phyloP scores from a whole-genome alignment of 1,140 invertebrate genomes.

The Aplysia californica region DNA sequence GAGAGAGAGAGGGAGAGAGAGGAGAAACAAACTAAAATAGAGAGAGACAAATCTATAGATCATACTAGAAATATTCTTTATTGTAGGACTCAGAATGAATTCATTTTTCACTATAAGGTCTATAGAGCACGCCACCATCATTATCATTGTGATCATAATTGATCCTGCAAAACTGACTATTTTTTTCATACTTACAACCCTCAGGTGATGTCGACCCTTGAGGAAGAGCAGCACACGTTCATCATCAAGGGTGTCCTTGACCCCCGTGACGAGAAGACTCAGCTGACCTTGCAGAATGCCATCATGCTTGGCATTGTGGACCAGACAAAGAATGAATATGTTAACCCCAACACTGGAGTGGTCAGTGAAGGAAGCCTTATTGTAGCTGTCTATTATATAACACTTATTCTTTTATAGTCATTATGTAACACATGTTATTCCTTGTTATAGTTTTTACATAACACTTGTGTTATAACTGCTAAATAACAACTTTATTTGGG shows the following conservation, averaged over 20 bases:
- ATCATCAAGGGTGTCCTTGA: constrained; percentile 59
- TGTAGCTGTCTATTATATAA: too few relatives aligned
- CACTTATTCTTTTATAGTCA: too few relatives aligned
- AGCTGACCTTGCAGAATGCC: constrained; percentile 57
- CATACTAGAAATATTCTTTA: constrained; percentile 1
- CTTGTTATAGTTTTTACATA: too few relatives aligned
- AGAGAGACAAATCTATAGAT: neutral
- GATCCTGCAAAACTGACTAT: too few relatives aligned
- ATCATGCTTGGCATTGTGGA: constrained; percentile 59
- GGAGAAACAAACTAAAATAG: neutral
- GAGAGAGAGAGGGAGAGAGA: neutral
- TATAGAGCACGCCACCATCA: too few relatives aligned
- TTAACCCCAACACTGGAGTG: constrained; percentile 28
- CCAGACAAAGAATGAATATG: constrained; percentile 39
- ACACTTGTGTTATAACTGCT: too few relatives aligned
- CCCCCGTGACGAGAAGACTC: constrained; percentile 41
- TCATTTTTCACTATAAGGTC: too few relatives aligned
- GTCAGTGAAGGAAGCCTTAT: too few relatives aligned
- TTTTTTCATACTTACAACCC: neutral
- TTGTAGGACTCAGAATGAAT: neutral
- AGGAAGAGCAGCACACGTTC: constrained; percentile 59
- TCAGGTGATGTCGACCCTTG: constrained; percentile 43
- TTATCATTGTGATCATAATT: too few relatives aligned
- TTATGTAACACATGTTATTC: too few relatives aligned
- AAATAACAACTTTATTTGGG: too few relatives aligned